These are phyloP conservation scores for Thalassophryne amazonica DNA, from an alignment of 2,797 vertebrate species.

Conservation along the genomic window DNA sequence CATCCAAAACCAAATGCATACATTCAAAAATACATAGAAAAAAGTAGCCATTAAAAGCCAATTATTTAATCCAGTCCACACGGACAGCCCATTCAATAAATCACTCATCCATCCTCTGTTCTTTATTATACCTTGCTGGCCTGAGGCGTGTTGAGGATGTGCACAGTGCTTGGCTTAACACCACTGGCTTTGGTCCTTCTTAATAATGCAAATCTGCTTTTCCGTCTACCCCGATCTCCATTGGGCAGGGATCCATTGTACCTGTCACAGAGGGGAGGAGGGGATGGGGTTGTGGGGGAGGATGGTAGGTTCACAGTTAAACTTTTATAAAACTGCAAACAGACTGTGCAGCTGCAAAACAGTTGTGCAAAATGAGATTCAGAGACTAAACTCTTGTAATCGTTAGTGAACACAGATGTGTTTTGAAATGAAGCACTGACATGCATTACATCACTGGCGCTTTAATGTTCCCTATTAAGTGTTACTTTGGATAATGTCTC, in stretches of 20 bases:
- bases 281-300: conserved; percentile 3
- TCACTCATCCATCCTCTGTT: conserved; percentile 6
- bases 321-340: not conserved
- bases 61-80: conserved; percentile 1
- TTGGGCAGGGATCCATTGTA: conserved; percentile 98
- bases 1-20: too few species aligned
- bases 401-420: conserved; percentile 25
- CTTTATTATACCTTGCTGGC: conserved; percentile 87
- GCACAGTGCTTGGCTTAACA: conserved; percentile 94
- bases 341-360: conserved; percentile 14
- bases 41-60: too few species aligned
- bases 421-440: conserved; percentile 50
- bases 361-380: conserved; percentile 35
- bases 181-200: conserved; percentile 93
- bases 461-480: conserved; percentile 53
- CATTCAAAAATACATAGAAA: too few species aligned
- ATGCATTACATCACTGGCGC: conserved; percentile 52
- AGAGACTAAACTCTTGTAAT: conserved; percentile 25
- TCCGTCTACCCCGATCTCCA: conserved; percentile 93
- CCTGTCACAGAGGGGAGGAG: conserved; percentile 66
- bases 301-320: conserved; percentile 30
- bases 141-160: conserved; percentile 93
- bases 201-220: conserved; percentile 97
- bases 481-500: conserved; percentile 61
- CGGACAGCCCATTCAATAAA: conserved; percentile 16